Percentiles rank a stretch among this genome's conserved stretches.
phyloP scores from a whole-genome alignment of 2,113 vertebrate genomes.

The Rhea americana region DNA sequence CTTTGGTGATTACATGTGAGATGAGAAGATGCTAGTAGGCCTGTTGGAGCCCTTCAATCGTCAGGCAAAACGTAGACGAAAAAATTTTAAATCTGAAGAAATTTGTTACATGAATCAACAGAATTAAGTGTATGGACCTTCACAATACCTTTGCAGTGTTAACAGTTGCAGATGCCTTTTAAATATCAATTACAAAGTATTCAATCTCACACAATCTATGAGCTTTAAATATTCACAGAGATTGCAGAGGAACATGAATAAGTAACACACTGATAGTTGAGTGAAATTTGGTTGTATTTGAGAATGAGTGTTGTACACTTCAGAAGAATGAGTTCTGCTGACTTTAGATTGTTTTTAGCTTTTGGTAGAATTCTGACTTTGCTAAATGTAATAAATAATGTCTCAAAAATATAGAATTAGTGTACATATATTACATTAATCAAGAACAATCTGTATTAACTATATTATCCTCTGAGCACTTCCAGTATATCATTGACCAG shows the following conservation, averaged over 20 bases:
- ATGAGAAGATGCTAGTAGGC: background rate
- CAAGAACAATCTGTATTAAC: background rate
- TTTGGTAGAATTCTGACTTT: background rate
- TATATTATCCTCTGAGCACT: background rate
- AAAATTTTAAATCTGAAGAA: background rate
- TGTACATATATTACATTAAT: background rate
- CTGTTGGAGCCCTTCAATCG: background rate
- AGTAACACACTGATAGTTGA: background rate
- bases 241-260: background rate
- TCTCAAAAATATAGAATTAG: background rate
- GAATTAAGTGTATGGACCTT: background rate
- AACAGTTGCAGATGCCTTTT: background rate
- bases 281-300: background rate
- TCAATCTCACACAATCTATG: accelerated
- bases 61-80: background rate
- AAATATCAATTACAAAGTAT: accelerated
- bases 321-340: background rate
- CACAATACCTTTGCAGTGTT: accelerated
- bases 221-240: accelerated
- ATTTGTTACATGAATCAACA: background rate
- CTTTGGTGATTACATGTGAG: background rate
- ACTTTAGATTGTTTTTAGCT: background rate
- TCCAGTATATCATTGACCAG: background rate
- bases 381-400: background rate
- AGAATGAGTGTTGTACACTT: background rate